A percentile compares a stretch with the other conserved stretches of the same genome.
phyloP scores from a whole-genome alignment of 2,888 invertebrate genomes.

The Nipponacmea schrenckii region DNA sequence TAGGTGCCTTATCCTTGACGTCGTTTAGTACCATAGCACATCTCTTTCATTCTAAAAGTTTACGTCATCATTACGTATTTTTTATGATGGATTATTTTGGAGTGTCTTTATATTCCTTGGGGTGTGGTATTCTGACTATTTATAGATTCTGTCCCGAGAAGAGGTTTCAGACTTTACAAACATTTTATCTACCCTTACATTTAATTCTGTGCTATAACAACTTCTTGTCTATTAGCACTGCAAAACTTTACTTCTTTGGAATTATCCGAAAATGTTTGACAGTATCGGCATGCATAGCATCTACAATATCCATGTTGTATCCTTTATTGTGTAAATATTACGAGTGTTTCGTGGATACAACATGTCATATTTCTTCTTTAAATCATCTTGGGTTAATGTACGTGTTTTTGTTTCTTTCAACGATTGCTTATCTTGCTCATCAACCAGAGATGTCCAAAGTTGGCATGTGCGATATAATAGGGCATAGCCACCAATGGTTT shows the following conservation, averaged over 20 bases:
- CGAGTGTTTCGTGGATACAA: conserved; percentile 25
- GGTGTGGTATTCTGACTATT: conserved; percentile 32
- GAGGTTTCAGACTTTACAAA: conserved; percentile 15
- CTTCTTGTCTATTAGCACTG: conserved; percentile 32
- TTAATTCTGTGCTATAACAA: conserved; percentile 33
- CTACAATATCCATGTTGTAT: conserved; percentile 22
- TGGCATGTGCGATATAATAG: conserved; percentile 41
- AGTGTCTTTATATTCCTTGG: conserved; percentile 38
- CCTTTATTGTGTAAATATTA: conserved; percentile 27
- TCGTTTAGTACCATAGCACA: conserved; percentile 39
- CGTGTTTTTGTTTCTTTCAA: conserved; percentile 19
- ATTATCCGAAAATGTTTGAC: conserved; percentile 36
- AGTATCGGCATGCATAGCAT: conserved; percentile 30
- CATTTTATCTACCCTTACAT: conserved; percentile 27
- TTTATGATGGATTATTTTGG: conserved; percentile 45
- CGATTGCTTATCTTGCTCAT: conserved; percentile 45
- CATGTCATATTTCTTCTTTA: conserved; percentile 26
- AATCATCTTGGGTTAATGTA: conserved; percentile 31
- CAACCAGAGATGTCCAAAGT: conserved; percentile 41
- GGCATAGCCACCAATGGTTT: conserved; percentile 33
- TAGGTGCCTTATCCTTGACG: neutral
- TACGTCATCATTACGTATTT: conserved; percentile 37
- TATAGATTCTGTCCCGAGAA: conserved; percentile 27
- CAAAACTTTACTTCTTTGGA: conserved; percentile 23
- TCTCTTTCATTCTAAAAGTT: conserved; percentile 41